A percentile compares a stretch with the other conserved stretches of the same genome.
These are phyloP conservation scores for Antitype chi DNA, from an alignment of 2,888 invertebrate species.

Conservation along the genomic window DNA sequence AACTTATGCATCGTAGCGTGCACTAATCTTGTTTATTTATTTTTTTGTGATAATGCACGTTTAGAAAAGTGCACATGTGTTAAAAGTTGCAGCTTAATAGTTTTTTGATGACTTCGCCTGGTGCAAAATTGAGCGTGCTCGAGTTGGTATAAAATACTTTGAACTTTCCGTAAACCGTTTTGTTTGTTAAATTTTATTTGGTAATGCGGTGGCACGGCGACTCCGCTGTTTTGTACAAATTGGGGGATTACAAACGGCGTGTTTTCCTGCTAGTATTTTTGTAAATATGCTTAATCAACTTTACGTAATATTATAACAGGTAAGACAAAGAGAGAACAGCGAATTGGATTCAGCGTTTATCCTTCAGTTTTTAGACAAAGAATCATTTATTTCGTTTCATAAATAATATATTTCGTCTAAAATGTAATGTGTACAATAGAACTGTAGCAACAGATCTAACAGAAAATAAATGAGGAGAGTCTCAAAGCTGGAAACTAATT, in stretches of 20 bases:
- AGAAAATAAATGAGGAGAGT: slow-evolving; percentile 85
- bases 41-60: slow-evolving; percentile 67
- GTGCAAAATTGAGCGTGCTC: slow-evolving; percentile 68
- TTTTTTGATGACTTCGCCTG: slow-evolving; percentile 76
- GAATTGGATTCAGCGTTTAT: slow-evolving; percentile 40
- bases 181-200: slow-evolving; percentile 67
- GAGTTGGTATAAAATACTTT: slow-evolving; percentile 57
- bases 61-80: slow-evolving; percentile 73
- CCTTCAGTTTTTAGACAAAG: slow-evolving; percentile 34
- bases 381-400: slow-evolving; percentile 53
- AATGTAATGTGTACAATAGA: slow-evolving; percentile 57
- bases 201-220: slow-evolving; percentile 57
- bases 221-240: slow-evolving; percentile 50
- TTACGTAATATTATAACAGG: slow-evolving; percentile 23
- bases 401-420: slow-evolving; percentile 58
- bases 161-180: slow-evolving; percentile 62
- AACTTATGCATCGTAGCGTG: slow-evolving; percentile 76
- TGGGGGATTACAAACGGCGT: slow-evolving; percentile 45
- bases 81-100: slow-evolving; percentile 76
- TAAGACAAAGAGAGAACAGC: slow-evolving; percentile 44
- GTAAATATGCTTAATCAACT: slow-evolving; percentile 45
- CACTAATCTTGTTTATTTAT: slow-evolving; percentile 68
- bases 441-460: slow-evolving; percentile 70
- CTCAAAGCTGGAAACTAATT: slow-evolving; percentile 87
- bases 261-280: slow-evolving; percentile 56